Conservation (phyloP, 1,140 invertebrate genomes). For the Drosophila jambulina region DNA sequence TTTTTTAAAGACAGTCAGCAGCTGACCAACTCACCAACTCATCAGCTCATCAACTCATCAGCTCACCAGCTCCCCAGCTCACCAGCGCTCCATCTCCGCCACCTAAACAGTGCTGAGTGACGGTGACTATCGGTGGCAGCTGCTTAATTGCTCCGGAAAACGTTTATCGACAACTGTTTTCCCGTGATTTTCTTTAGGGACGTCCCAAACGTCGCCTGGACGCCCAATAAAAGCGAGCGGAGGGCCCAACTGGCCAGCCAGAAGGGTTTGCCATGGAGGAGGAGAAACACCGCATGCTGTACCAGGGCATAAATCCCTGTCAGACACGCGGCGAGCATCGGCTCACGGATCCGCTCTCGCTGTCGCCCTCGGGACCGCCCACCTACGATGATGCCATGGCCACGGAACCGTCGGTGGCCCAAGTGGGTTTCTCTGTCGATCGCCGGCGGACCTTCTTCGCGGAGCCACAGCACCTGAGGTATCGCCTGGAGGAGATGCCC, state of each 20-base stretch:
- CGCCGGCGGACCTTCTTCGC: slow-evolving; percentile 28
- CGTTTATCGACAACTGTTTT: slow-evolving; percentile 63
- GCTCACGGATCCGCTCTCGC: not conserved
- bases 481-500: not conserved
- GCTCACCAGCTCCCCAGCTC: not conserved
- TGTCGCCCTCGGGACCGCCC: slow-evolving; percentile 31
- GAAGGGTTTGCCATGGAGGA: slow-evolving; percentile 51
- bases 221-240: slow-evolving; percentile 14
- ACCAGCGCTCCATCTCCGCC: not conserved
- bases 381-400: slow-evolving; percentile 51
- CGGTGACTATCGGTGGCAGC: slow-evolving; percentile 15
- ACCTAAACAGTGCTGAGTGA: slow-evolving; percentile 3
- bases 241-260: slow-evolving; percentile 1
- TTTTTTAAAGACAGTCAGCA: not conserved
- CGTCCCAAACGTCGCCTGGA: not conserved
- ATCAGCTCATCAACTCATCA: not conserved
- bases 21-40: not conserved
- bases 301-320: slow-evolving; percentile 51
- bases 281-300: slow-evolving; percentile 65
- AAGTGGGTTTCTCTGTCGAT: not conserved
- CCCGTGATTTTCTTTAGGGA: not conserved
- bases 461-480: slow-evolving; percentile 28
- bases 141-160: slow-evolving; percentile 29
- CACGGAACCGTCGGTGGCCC: not conserved
- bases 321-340: not conserved